Evolutionary conservation across 2,888 invertebrate species (phyloP).

Genomic region (Polymixis flavicincta): DNA sequence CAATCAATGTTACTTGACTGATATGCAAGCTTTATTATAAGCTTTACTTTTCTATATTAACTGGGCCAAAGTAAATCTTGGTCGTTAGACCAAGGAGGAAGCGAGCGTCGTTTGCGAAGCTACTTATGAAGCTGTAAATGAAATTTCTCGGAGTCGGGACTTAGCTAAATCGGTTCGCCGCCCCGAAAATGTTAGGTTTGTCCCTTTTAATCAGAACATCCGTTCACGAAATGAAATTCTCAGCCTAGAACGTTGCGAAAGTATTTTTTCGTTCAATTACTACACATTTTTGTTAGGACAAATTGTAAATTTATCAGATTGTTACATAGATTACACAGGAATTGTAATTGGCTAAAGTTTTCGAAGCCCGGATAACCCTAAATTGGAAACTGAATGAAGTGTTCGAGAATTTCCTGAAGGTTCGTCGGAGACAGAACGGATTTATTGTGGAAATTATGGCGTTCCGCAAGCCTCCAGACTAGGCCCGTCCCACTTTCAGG

Average conservation of each 20-base stretch:
- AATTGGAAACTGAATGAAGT: slow-evolving; percentile 43
- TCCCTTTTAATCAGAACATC: slow-evolving; percentile 47
- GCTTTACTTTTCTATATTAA: slow-evolving; percentile 49
- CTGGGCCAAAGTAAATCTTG: slow-evolving; percentile 21
- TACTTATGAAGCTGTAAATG: slow-evolving; percentile 45
- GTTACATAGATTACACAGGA: not conserved
- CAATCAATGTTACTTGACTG: slow-evolving; percentile 72
- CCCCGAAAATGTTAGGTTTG: slow-evolving; percentile 37
- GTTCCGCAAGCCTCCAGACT: slow-evolving; percentile 78
- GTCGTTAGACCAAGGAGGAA: slow-evolving; percentile 25
- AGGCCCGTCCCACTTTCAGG: slow-evolving; percentile 84
- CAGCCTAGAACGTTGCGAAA: slow-evolving; percentile 2
- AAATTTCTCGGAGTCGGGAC: slow-evolving; percentile 44
- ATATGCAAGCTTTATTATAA: slow-evolving; percentile 50
- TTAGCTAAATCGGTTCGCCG: slow-evolving; percentile 38
- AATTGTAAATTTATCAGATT: not conserved
- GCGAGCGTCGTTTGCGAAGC: slow-evolving; percentile 18
- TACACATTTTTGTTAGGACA: slow-evolving; percentile 10
- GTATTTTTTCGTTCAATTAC: slow-evolving; percentile 18
- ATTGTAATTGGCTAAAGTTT: slow-evolving; percentile 4
- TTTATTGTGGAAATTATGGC: slow-evolving; percentile 71
- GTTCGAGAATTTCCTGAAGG: slow-evolving; percentile 56
- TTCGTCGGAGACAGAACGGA: slow-evolving; percentile 65
- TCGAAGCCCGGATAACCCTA: slow-evolving; percentile 6
- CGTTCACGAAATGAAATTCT: slow-evolving; percentile 36